Percentiles rank a stretch among this genome's conserved stretches.
Conservation (phyloP, 2,797 vertebrate species). For the Gorsachius magnificus region DNA sequence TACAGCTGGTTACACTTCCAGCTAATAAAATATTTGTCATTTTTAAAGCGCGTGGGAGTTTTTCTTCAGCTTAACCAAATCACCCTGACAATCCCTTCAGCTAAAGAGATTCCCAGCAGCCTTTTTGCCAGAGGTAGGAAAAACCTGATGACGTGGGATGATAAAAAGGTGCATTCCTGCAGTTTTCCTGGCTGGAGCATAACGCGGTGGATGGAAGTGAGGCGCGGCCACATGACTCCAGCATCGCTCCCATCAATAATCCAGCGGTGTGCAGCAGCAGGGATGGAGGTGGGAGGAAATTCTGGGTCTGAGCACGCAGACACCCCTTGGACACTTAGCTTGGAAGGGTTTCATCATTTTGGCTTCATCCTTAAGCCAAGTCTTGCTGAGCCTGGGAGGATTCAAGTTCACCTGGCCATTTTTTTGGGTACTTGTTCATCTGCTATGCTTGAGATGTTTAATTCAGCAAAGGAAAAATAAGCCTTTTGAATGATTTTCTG, state of each 20-base stretch:
- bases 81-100: conserved; percentile 21
- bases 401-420: neutral
- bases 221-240: fast-evolving
- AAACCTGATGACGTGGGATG: neutral
- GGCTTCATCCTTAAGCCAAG: neutral
- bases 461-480: conserved; percentile 21
- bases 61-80: conserved; percentile 57
- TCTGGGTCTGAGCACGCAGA: neutral
- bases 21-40: conserved; percentile 56
- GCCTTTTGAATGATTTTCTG: neutral
- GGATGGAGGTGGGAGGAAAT: neutral
- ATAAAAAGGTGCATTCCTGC: neutral
- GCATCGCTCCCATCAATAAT: neutral
- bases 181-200: neutral
- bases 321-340: neutral
- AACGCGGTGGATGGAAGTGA: fast-evolving
- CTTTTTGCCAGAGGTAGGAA: neutral
- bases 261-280: fast-evolving
- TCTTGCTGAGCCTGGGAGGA: conserved; percentile 2
- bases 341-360: neutral
- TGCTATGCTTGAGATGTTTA: neutral
- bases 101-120: conserved; percentile 34
- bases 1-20: conserved; percentile 44
- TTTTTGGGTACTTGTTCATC: conserved; percentile 35
- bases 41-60: conserved; percentile 10